Base-by-base conservation (phyloP, 2,797 vertebrate species). In the Crocidura indochinensis region DNA sequence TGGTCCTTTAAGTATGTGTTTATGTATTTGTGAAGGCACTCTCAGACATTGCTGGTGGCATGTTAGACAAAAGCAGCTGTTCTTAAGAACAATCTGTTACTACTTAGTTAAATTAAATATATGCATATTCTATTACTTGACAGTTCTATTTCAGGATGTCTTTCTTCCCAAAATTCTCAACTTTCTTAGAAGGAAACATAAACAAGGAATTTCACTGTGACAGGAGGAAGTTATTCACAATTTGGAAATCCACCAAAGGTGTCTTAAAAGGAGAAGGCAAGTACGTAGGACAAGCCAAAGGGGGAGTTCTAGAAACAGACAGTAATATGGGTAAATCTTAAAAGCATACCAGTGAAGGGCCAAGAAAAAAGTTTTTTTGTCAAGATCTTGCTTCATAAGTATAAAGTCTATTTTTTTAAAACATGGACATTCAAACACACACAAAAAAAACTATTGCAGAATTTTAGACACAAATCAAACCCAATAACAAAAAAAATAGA, bases 121-220 rank as follows among this genome's bases (percentile, higher is more conserved):
- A 24, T 4, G 27, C 17, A 53, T 46, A 51, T 2, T 17, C 11
- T 27, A 6, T 11, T 10, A 84, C n/a, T 38, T 72, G 53, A 10
- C 69, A 60, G 62, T 84, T 87, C 73, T 20, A 8, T 62, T 86
- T 38, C 6, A 60, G 8, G 44, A 3, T 27, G 1, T 79, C 75
- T 79, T 91, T 77, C n/a, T 83, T 91, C 51, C 65, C 78, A 77
- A 72, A 81, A n/a, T 69, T 72, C 19, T 76, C 64, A 91, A 49
- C 0, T 29, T 62, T 6, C 26, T 38, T 47, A 2, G 17, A 94
- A 82, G n/a, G 24, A 91, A 94, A 22, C 20, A 74, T 11, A 6
- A 20, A 17, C 6, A 67, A 79, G 24, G 47, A 68, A 67, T 44
- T n/a, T 64, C 64, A 72, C 9, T 38, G 27, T 62, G 20, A 65